These are phyloP conservation scores for Volucella inflata DNA, from an alignment of 2,888 invertebrate species.

Conservation along the genomic window DNA sequence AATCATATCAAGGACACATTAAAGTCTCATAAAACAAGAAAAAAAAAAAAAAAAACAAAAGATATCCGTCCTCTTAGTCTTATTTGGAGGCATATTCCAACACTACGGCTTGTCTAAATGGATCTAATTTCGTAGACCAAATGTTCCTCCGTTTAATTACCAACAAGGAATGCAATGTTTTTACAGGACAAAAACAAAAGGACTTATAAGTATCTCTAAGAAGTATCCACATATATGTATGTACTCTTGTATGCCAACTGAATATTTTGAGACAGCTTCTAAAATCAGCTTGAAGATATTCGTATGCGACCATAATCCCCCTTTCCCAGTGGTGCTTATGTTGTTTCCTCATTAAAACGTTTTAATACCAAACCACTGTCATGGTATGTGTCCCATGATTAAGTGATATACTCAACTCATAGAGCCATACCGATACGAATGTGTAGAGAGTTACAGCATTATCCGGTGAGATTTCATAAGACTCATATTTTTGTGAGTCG, in stretches of 20 bases:
- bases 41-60: neutral
- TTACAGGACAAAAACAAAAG: conserved; percentile 23
- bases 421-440: too few relatives aligned
- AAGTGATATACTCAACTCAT: conserved; percentile 13
- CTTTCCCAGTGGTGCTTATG: neutral
- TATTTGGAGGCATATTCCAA: neutral
- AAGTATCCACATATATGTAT: too few relatives aligned
- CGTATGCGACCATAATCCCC: neutral
- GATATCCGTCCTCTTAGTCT: neutral
- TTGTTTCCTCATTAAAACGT: conserved; percentile 41
- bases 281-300: conserved; percentile 31
- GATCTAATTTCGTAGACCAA: conserved; percentile 5
- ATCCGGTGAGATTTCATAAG: neutral
- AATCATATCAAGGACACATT: conserved; percentile 1
- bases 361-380: conserved; percentile 25
- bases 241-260: too few relatives aligned
- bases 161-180: conserved; percentile 1
- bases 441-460: neutral
- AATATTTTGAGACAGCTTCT: conserved; percentile 6
- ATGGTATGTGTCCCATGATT: conserved; percentile 21
- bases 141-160: conserved; percentile 20
- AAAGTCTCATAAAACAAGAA: conserved; percentile 26
- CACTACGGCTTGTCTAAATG: neutral
- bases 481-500: neutral
- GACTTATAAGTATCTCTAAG: neutral